Percentiles rank a stretch among this genome's conserved stretches.
phyloP scores from a whole-genome alignment of 1,140 invertebrate genomes.

The Polyergus mexicanus region DNA sequence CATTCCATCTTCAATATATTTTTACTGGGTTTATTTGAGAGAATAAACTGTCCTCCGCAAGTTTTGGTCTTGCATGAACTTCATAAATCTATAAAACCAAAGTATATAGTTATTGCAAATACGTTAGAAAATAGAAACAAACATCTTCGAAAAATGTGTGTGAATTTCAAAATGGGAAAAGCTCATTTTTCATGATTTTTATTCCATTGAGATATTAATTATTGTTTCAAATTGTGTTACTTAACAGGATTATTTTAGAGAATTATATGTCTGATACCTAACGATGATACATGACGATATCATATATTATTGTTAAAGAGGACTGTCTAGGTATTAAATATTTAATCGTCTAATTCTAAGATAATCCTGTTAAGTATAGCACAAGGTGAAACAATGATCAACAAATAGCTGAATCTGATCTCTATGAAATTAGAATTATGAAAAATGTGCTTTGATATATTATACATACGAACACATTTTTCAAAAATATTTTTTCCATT shows the following conservation, averaged over 20 bases:
- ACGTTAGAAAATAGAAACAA: not conserved
- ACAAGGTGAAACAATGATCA: not conserved
- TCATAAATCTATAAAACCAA: conserved; percentile 9
- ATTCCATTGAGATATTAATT: not conserved
- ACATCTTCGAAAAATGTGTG: not conserved
- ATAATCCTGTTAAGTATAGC: not conserved
- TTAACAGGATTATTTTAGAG: not conserved
- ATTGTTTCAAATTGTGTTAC: not conserved
- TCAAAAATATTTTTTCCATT: conserved; percentile 6
- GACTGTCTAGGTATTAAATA: not conserved
- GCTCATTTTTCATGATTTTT: not conserved
- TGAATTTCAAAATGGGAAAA: not conserved
- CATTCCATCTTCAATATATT: no score
- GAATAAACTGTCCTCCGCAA: not conserved
- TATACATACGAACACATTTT: no score
- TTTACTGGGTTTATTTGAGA: not conserved
- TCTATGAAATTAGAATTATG: not conserved
- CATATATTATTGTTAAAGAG: not conserved
- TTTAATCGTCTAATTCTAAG: not conserved
- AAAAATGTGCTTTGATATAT: not conserved
- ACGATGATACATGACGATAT: not conserved
- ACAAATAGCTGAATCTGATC: not conserved
- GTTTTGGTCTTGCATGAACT: not conserved
- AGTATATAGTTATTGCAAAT: not conserved
- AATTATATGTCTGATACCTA: not conserved